These are phyloP conservation scores for Pheosia gnoma DNA, from an alignment of 2,888 invertebrate species.

Conservation along the genomic window DNA sequence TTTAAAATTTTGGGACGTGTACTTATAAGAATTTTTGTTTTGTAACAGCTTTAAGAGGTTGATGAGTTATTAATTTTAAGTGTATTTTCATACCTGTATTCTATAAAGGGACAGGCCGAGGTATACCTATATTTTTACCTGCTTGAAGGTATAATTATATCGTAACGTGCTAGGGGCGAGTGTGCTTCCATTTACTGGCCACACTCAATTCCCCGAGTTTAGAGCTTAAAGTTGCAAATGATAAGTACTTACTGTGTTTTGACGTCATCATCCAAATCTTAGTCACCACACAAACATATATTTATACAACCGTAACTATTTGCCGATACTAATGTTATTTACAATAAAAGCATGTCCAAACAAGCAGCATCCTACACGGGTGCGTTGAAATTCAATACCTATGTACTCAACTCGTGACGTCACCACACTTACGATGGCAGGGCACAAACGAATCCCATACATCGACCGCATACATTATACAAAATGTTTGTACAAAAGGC, in stretches of 20 bases:
- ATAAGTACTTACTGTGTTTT: too few species aligned
- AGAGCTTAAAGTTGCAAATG: too few species aligned
- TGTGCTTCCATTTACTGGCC: too few species aligned
- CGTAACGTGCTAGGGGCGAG: too few species aligned
- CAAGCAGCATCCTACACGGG: slow-evolving; percentile 6
- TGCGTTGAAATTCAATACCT: slow-evolving; percentile 11
- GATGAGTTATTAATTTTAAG: too few species aligned
- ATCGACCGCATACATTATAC: slow-evolving; percentile 40
- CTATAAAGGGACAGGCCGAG: too few species aligned
- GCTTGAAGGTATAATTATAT: too few species aligned
- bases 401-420: slow-evolving; percentile 28
- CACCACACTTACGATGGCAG: slow-evolving; percentile 29
- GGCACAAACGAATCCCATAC: slow-evolving; percentile 38
- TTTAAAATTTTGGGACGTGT: background rate
- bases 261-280: background rate
- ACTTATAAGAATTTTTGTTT: too few species aligned
- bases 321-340: slow-evolving; percentile 7
- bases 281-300: background rate
- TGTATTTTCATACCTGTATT: too few species aligned
- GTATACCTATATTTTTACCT: too few species aligned
- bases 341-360: slow-evolving; percentile 9
- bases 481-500: slow-evolving; percentile 56
- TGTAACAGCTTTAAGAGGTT: too few species aligned
- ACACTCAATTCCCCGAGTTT: too few species aligned
- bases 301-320: background rate